phyloP scores from a whole-genome alignment of 2,797 vertebrate species.

The Myotis planiceps region DNA sequence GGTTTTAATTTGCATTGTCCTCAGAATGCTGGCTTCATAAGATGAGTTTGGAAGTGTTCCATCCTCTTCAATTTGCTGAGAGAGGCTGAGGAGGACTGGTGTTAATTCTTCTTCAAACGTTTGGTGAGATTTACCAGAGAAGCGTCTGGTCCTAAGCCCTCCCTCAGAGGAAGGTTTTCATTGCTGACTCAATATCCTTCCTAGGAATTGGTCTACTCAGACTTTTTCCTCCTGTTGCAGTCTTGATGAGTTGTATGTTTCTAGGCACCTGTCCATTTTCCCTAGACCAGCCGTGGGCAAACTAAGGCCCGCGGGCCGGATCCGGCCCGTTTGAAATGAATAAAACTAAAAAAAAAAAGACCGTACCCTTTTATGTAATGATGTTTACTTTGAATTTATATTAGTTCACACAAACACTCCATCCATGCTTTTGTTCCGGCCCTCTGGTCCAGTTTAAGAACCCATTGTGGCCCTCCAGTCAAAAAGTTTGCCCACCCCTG shows the following conservation, averaged over 20 bases:
- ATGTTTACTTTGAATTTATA: no score
- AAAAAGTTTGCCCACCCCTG: no score
- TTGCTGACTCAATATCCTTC: neutral
- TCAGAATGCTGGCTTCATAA: neutral
- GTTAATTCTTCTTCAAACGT: neutral
- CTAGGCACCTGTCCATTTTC: neutral
- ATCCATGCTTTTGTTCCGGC: no score
- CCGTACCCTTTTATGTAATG: no score
- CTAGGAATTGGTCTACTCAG: neutral
- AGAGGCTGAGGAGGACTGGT: neutral
- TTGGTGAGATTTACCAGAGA: neutral
- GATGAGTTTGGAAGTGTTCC: neutral
- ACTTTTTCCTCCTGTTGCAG: neutral
- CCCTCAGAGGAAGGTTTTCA: neutral
- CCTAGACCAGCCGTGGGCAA: no score
- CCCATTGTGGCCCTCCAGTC: no score
- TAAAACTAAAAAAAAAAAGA: no score
- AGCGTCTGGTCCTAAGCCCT: neutral
- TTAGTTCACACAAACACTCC: no score
- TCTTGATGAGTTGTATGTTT: neutral
- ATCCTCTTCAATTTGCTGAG: neutral
- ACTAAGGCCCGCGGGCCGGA: no score
- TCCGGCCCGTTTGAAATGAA: no score
- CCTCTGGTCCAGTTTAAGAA: no score
- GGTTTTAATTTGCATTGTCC: neutral